Evolutionary conservation across 1,140 invertebrate genomes (phyloP).

Genomic region (Pseudomyrmex concolor): DNA sequence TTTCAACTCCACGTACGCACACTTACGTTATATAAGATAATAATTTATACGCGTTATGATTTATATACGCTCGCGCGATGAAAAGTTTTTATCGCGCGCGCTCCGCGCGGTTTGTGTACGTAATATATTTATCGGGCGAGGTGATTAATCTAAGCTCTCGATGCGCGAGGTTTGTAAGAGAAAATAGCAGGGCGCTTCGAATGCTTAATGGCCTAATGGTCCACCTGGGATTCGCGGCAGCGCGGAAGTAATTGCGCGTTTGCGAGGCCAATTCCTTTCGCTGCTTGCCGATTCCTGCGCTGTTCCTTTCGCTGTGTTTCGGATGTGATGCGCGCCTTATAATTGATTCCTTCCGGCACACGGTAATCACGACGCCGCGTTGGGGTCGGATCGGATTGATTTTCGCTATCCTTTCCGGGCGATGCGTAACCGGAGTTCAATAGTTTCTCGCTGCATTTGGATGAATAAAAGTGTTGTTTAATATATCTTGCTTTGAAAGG

Average conservation of each 20-base stretch:
- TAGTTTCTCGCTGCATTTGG: neutral
- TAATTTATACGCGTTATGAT: neutral
- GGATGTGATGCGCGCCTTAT: constrained; percentile 31
- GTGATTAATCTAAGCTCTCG: constrained; percentile 43
- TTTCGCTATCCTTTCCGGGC: constrained; percentile 23
- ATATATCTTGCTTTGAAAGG: too few relatives aligned
- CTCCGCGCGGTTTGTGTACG: too few relatives aligned
- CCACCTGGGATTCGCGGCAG: constrained; percentile 36
- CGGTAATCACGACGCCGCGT: constrained; percentile 24
- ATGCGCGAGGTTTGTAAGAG: constrained; percentile 28
- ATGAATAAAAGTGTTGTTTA: too few relatives aligned
- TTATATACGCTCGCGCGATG: too few relatives aligned
- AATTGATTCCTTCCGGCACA: constrained; percentile 55
- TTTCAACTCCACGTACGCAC: neutral
- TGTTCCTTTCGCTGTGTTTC: constrained; percentile 45
- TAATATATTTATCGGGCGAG: neutral
- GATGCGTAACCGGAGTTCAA: neutral
- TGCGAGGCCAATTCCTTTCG: constrained; percentile 10
- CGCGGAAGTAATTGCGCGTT: constrained; percentile 50
- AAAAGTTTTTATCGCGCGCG: neutral
- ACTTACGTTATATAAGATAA: neutral
- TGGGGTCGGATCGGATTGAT: constrained; percentile 23
- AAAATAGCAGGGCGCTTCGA: constrained; percentile 38
- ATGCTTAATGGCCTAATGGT: constrained; percentile 48
- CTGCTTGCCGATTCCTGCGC: constrained; percentile 27